A percentile compares a stretch with the other conserved stretches of the same genome.
These are phyloP conservation scores for Polietes domitor DNA, from an alignment of 2,888 invertebrate species.

Conservation along the genomic window DNA sequence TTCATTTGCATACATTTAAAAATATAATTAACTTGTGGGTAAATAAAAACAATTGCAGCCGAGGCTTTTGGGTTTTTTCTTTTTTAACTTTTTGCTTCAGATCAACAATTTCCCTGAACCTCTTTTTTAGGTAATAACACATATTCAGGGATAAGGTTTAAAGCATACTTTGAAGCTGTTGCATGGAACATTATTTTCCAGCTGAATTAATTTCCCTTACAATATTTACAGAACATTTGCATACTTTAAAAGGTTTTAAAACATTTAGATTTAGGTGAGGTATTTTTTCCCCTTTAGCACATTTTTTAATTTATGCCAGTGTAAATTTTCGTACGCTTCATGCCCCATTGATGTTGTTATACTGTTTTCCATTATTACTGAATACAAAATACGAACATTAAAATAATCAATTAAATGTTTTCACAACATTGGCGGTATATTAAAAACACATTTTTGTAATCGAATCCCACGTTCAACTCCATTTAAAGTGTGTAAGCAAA, in stretches of 20 bases:
- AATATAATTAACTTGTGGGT: too few species aligned
- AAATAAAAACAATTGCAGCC: too few species aligned
- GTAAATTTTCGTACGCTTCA: too few species aligned
- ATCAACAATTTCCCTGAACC: too few species aligned
- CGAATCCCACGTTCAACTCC: constrained; percentile 45
- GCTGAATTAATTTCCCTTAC: neutral
- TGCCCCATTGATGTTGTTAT: neutral
- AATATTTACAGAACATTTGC: neutral
- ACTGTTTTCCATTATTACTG: neutral
- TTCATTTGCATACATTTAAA: too few species aligned
- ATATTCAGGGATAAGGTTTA: too few species aligned
- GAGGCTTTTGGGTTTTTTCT: too few species aligned
- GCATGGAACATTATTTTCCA: too few species aligned
- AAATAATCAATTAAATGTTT: constrained; percentile 53
- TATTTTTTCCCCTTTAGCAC: neutral
- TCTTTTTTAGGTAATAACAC: too few species aligned
- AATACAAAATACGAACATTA: neutral
- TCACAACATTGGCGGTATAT: constrained; percentile 52
- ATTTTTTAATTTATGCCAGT: neutral
- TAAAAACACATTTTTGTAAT: constrained; percentile 48
- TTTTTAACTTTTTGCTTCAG: too few species aligned
- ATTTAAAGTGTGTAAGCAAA: constrained; percentile 42
- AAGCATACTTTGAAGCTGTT: too few species aligned
- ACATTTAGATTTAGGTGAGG: neutral
- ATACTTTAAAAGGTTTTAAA: neutral